phyloP scores from a whole-genome alignment of 1,140 invertebrate genomes.

The Dolichoris vasculosae region DNA sequence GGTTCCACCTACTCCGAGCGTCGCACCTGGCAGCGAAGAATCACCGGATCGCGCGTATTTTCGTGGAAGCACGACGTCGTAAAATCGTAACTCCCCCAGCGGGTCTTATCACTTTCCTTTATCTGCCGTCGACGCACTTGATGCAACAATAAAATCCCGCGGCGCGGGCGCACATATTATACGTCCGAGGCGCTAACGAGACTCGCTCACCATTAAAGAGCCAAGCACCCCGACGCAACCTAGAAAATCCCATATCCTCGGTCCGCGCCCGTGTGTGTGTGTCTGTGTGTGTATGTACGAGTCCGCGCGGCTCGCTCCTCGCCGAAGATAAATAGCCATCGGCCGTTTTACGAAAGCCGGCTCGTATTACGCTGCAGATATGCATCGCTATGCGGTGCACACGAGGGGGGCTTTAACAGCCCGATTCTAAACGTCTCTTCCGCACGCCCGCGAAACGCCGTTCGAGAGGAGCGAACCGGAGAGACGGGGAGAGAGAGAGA shows the following conservation, averaged over 20 bases:
- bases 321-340: slow-evolving; percentile 50
- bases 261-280: not conserved
- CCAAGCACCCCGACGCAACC: slow-evolving; percentile 26
- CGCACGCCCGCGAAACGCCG: not conserved
- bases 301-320: not conserved
- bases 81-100: not conserved
- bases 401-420: slow-evolving; percentile 22
- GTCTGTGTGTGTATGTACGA: not conserved
- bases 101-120: slow-evolving; percentile 32
- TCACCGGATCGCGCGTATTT: not conserved
- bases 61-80: not conserved
- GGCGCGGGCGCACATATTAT: slow-evolving; percentile 32
- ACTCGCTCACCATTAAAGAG: slow-evolving; percentile 43
- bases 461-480: not conserved
- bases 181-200: slow-evolving; percentile 50
- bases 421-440: slow-evolving; percentile 35
- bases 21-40: not conserved
- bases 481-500: slow-evolving; percentile 14
- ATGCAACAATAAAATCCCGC: slow-evolving; percentile 50
- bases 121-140: slow-evolving; percentile 31
- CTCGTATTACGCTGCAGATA: slow-evolving; percentile 50
- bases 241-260: slow-evolving; percentile 15
- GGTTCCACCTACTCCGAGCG: not conserved
- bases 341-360: slow-evolving; percentile 49
- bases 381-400: slow-evolving; percentile 43